Conservation (phyloP, 2,113 vertebrate genomes). For the Ariopsis seemanni region DNA sequence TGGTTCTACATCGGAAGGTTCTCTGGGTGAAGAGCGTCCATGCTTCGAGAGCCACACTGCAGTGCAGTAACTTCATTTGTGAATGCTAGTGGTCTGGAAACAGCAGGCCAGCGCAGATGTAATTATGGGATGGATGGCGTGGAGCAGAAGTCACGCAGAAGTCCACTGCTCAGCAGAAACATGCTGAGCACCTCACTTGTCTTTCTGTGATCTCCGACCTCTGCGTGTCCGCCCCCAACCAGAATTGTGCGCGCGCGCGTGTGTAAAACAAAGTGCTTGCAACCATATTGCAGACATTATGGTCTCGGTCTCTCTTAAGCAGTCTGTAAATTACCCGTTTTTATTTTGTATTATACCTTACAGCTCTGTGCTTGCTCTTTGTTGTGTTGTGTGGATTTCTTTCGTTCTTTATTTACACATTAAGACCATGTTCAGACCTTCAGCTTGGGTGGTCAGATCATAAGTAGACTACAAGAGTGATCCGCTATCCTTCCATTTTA, state of each 20-base stretch:
- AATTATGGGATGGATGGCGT: slow-evolving; percentile 61
- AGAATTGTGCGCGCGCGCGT: neutral
- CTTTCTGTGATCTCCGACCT: slow-evolving; percentile 65
- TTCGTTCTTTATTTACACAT: neutral
- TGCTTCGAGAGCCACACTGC: neutral
- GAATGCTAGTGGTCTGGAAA: slow-evolving; percentile 34
- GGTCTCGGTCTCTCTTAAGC: neutral
- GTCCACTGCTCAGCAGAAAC: slow-evolving; percentile 64
- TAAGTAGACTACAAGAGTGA: too few species aligned
- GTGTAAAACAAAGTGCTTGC: neutral
- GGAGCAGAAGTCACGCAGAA: slow-evolving; percentile 57
- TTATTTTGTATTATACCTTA: neutral
- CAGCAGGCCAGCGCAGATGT: slow-evolving; percentile 44
- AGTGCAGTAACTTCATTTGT: slow-evolving; percentile 32
- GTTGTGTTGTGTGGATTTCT: neutral
- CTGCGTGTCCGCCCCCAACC: slow-evolving; percentile 46
- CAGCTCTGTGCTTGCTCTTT: neutral
- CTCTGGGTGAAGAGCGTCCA: neutral
- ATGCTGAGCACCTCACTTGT: slow-evolving; percentile 59
- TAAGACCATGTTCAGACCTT: neutral
- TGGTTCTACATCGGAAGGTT: too few species aligned
- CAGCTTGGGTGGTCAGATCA: neutral
- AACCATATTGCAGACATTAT: slow-evolving; percentile 15
- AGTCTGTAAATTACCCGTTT: neutral
- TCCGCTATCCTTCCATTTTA: neutral